Percentiles rank a stretch among this genome's conserved stretches.
Conservation (phyloP, 2,797 vertebrate genomes). For the Tadarida brasiliensis region DNA sequence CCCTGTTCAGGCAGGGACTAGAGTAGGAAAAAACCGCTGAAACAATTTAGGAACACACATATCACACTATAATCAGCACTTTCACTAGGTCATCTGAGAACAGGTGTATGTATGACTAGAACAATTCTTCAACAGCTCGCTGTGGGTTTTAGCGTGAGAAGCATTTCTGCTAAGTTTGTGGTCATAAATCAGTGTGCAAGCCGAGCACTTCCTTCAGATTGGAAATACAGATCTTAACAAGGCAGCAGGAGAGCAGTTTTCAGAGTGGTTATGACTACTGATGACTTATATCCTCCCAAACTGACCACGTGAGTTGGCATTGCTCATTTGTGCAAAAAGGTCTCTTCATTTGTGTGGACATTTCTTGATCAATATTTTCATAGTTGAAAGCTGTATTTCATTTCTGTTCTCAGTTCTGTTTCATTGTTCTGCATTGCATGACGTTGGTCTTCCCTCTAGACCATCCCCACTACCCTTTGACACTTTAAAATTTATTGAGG, state of each 20-base stretch:
- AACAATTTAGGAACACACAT: not conserved
- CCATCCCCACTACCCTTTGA: not conserved
- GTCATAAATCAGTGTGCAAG: conserved; percentile 30
- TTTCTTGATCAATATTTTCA: not conserved
- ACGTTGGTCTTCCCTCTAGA: not conserved
- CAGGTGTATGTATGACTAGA: not conserved
- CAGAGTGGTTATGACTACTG: not conserved
- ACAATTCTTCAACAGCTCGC: conserved; percentile 41
- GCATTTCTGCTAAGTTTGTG: conserved; percentile 48
- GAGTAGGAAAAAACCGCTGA: not conserved
- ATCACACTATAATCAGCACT: not conserved
- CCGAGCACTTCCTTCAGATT: not conserved
- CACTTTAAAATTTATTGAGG: not conserved
- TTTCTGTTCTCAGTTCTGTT: not conserved
- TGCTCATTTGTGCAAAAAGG: not conserved
- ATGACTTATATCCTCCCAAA: not conserved
- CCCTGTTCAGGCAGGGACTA: not conserved
- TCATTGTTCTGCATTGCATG: not conserved
- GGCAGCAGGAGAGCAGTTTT: not conserved
- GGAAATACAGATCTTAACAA: conserved; percentile 5
- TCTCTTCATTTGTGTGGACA: not conserved
- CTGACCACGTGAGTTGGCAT: not conserved
- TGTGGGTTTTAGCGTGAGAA: conserved; percentile 33
- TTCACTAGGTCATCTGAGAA: not conserved
- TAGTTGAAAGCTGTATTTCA: not conserved